Evolutionary conservation across 2,797 vertebrate species (phyloP), one percentile per base, ranked within the genome.

Genomic region (Chaunax sp.): DNA sequence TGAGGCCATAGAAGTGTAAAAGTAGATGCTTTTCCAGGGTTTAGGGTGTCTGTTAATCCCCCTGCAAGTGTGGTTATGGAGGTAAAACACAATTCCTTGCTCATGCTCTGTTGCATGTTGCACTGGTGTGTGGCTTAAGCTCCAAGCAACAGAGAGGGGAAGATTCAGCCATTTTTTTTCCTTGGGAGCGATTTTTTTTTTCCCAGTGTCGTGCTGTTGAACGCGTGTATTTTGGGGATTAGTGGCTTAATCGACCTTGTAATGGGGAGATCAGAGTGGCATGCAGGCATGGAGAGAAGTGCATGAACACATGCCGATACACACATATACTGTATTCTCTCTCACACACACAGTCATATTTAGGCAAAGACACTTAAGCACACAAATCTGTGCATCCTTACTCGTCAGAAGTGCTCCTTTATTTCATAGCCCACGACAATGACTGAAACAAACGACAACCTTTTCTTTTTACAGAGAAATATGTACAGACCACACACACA

Each of bases 161-260:
- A 90, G 85, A 88, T 87, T 80, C 86, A 81, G 73, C 57, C 78
- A 72, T 87, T 86, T 89, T 82, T 60, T 78, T 78, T 83, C 56
- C 73, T 81, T 83, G 58, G 70, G 76, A 81, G 73, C 75, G 33
- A 68, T 47, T 85, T 87, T 85, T 84, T 84, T 88, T 78, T 66
- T 30, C 14, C 70, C 78, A 82, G 88, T 85, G 88, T 90, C 75
- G 72, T 92, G 91, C 92, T 89, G 89, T 92, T 93, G 90, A 90
- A 91, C 85, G 86, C 90, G 87, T 93, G 92, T 95, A 94, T 94
- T 95, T 94, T 90, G 88, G 85, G 93, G 94, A 95, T 95, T 95
- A 95, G 93, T 92, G 92, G 85, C 90, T 94, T 94, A 94, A 95
- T 94, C 93, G 92, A 94, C 93, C 94, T 93, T 93, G 94, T 95